Conservation (phyloP, 2,113 vertebrate genomes). For the Cheirogaleus medius region DNA sequence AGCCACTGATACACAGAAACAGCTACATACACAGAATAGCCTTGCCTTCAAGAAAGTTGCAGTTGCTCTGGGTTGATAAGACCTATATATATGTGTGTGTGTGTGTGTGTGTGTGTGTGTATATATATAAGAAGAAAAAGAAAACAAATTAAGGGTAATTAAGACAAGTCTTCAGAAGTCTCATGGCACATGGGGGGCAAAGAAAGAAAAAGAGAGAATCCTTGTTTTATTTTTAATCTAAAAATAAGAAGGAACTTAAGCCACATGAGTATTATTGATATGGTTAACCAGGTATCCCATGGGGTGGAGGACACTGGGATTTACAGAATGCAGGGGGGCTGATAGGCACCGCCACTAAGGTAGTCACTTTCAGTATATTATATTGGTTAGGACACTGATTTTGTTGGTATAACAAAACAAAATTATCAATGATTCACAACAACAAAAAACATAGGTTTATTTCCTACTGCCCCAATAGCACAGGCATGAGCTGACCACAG, state of each 20-base stretch:
- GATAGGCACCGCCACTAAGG: not conserved
- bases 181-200: rapidly evolving
- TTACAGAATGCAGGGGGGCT: not conserved
- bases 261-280: not conserved
- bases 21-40: not conserved
- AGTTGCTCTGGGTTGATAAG: not conserved
- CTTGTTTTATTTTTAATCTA: not conserved
- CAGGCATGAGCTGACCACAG: not conserved
- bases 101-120: too few relatives aligned
- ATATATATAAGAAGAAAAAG: not conserved
- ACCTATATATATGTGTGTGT: too few relatives aligned
- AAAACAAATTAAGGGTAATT: not conserved
- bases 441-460: not conserved
- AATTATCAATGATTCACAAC: not conserved
- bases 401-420: not conserved
- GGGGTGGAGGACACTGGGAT: not conserved
- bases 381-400: not conserved
- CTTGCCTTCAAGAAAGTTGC: not conserved
- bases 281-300: not conserved
- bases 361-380: not conserved
- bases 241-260: not conserved
- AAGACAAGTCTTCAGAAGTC: not conserved
- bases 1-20: not conserved
- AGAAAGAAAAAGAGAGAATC: not conserved
- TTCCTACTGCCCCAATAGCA: not conserved